Evolutionary conservation across 2,113 vertebrate genomes (phyloP).

Genomic region (Ramphastos sulfuratus): DNA sequence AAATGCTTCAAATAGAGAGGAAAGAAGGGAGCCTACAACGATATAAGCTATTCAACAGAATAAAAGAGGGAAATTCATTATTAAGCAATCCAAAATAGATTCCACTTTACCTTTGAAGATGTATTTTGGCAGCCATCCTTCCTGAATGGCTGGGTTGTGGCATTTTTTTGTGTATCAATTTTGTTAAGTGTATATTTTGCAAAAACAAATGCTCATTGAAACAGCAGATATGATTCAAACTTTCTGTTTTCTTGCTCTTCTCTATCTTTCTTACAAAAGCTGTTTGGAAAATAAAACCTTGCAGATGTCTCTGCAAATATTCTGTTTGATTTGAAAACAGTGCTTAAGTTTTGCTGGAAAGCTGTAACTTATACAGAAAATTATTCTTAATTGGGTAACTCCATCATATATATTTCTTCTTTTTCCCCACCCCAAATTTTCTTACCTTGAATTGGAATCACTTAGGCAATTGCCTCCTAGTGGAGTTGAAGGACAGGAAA

Average conservation of each 20-base stretch:
- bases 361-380: not conserved
- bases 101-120: not conserved
- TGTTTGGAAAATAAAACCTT: not conserved
- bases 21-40: not conserved
- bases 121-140: not conserved
- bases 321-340: not conserved
- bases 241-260: not conserved
- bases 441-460: not conserved
- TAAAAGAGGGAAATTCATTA: not conserved
- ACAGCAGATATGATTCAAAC: not conserved
- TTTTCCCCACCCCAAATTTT: not conserved
- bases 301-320: not conserved
- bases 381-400: not conserved
- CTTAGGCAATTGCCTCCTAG: not conserved
- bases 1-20: not conserved
- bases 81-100: not conserved
- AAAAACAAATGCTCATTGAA: not conserved
- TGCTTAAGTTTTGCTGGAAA: not conserved
- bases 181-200: not conserved
- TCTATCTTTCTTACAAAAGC: not conserved
- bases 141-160: not conserved
- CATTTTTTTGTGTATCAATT: not conserved
- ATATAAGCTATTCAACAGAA: not conserved
- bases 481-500: constrained; percentile 25
- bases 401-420: not conserved